phyloP scores from a whole-genome alignment of 2,888 invertebrate genomes.

The Harpalus rubripes region DNA sequence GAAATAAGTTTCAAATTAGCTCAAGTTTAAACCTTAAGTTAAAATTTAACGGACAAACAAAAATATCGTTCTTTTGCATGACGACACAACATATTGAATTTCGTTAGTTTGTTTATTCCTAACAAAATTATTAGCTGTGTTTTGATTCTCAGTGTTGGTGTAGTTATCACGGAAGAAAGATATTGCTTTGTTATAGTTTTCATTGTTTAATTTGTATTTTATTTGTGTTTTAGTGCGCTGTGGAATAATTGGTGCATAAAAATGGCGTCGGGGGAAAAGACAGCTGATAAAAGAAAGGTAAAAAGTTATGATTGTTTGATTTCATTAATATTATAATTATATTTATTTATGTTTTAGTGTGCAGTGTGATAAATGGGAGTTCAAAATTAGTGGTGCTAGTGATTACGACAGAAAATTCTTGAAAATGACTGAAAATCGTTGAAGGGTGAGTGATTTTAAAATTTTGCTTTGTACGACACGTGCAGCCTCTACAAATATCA shows the following conservation, averaged over 20 bases:
- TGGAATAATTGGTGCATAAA: neutral
- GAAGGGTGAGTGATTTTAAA: neutral
- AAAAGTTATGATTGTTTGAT: too few relatives aligned
- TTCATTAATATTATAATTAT: too few relatives aligned
- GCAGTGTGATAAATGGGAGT: neutral
- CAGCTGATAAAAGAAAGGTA: neutral
- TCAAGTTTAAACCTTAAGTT: slow-evolving; percentile 26
- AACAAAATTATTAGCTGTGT: neutral
- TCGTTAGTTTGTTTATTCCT: slow-evolving; percentile 11
- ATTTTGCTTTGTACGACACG: neutral
- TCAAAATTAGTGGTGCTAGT: neutral
- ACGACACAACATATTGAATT: slow-evolving; percentile 30
- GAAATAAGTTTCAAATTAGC: slow-evolving; percentile 41
- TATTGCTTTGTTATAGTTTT: slow-evolving; percentile 1
- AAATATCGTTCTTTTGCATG: slow-evolving; percentile 4
- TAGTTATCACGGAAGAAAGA: slow-evolving; percentile 22
- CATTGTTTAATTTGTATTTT: too few relatives aligned
- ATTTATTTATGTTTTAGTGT: neutral
- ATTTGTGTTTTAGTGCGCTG: slow-evolving; percentile 1
- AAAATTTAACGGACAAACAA: slow-evolving; percentile 22
- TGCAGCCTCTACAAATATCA: neutral
- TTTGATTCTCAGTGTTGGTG: neutral
- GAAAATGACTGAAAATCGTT: neutral
- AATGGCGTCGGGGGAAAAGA: neutral
- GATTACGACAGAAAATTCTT: neutral